Conservation (phyloP, 2,797 vertebrate genomes). For the Telmatherina bonti region DNA sequence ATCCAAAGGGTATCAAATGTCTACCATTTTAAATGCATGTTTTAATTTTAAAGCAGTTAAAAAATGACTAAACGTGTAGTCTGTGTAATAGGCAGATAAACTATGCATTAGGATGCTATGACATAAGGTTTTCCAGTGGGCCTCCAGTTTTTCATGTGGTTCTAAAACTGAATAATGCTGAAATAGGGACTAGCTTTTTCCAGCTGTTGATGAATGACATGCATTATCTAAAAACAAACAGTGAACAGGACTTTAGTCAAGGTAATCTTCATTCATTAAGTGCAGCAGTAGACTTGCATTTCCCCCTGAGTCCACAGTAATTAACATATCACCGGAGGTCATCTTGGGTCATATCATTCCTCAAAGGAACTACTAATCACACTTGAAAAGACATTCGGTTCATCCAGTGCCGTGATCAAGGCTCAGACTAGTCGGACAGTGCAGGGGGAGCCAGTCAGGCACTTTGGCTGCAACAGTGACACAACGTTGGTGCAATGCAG, state of each 20-base stretch:
- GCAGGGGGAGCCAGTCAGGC: constrained; percentile 59
- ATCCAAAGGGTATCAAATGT: constrained; percentile 1
- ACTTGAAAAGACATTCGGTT: constrained; percentile 54
- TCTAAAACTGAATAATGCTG: background rate
- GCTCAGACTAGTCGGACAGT: constrained; percentile 58
- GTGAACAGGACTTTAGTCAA: constrained; percentile 19
- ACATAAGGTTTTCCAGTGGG: background rate
- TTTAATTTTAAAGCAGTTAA: constrained; percentile 1
- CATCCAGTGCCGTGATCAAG: constrained; percentile 64
- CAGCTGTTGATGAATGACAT: background rate
- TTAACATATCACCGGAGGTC: constrained; percentile 64
- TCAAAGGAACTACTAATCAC: constrained; percentile 67
- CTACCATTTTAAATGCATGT: constrained; percentile 2
- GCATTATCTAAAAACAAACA: constrained; percentile 16
- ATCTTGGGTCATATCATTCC: constrained; percentile 61
- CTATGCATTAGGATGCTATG: background rate
- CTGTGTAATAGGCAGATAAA: background rate
- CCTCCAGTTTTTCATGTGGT: background rate
- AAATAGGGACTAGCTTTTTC: constrained; percentile 5
- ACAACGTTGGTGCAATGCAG: constrained; percentile 84
- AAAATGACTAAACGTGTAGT: constrained; percentile 2
- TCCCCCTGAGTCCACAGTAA: constrained; percentile 47
- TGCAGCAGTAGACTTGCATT: constrained; percentile 7
- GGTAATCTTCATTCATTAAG: constrained; percentile 17
- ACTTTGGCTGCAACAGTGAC: constrained; percentile 74